Evolutionary conservation across 2,888 invertebrate genomes (phyloP), one percentile per base, ranked within the genome.

Genomic region (Bedellia somnulentella): DNA sequence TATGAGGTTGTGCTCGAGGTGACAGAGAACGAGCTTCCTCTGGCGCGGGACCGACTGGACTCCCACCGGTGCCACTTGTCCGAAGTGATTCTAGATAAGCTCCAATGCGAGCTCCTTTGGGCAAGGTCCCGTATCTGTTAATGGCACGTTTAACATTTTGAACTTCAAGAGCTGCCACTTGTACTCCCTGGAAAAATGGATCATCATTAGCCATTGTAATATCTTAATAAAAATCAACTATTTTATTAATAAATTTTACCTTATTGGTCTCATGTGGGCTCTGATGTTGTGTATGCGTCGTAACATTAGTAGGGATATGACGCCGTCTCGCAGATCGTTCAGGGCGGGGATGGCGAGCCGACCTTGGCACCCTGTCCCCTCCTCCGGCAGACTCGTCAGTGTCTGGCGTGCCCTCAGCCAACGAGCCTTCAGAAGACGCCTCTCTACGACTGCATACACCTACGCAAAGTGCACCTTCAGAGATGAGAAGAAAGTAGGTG

Each of bases 31-130:
- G 63, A 33, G 59, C 62, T 42, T 64, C 58, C 32, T 60, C 60
- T 22, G 27, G 27, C 29, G 34, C 37, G 34, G 15, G 28, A 46
- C 42, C 26, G 15, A 35, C 35, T 29, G 37, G 34, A 37, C 45
- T 35, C 27, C 37, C 42, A 35, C 38, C 44, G 23, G 46, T 60
- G 28, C 85, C 87, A 51, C 87, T 88, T 52, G 92, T 89, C 25
- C 92, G 82, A 49, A 98, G 78, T 4, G 95, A 95, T 62, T 97
- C 96, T 31, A 98, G 73, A 64, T 93, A 98, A 4, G 96, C 97
- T 16, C 96, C 96, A 45, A 98, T 97, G 40, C 97, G 82, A 6
- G 94, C 94, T 27, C 91, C 95, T 67, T 97, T 98, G 0, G 98
- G 98, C 49, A 98, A 75, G 6, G 98, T 98, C 11, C 98, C 98